phyloP scores from a whole-genome alignment of 2,113 vertebrate genomes.

The Anguilla japonica region DNA sequence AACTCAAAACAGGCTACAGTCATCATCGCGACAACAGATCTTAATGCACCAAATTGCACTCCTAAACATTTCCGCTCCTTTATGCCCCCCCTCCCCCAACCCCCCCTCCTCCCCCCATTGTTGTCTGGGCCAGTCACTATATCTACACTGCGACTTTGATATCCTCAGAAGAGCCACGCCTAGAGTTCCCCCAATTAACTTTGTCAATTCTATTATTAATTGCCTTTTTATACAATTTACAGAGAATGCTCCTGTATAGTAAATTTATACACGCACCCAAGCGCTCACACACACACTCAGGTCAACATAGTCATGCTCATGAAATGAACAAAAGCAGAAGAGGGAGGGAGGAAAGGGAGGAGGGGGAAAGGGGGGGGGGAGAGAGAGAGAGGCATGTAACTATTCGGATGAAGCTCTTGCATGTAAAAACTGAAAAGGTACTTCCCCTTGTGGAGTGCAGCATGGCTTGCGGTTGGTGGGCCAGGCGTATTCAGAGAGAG shows the following conservation, averaged over 20 bases:
- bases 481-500: too few species aligned
- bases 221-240: conserved; percentile 25
- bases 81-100: neutral
- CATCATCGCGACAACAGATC: conserved; percentile 32
- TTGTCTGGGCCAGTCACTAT: neutral
- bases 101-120: neutral
- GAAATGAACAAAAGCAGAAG: neutral
- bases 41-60: neutral
- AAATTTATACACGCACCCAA: neutral
- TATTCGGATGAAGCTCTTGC: neutral
- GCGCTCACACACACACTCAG: neutral
- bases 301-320: neutral
- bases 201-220: conserved; percentile 3
- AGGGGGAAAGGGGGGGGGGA: conserved; percentile 12
- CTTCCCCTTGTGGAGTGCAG: too few species aligned
- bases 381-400: neutral
- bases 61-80: neutral
- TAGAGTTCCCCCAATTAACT: neutral
- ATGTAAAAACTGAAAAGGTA: too few species aligned
- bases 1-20: conserved; percentile 62
- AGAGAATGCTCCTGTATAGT: conserved; percentile 4
- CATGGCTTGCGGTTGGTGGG: too few species aligned
- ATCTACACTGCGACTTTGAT: neutral
- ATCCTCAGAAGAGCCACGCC: too few species aligned
- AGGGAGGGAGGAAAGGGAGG: conserved; percentile 11